These are phyloP conservation scores for Rafetus swinhoei DNA, from an alignment of 2,113 vertebrate species.

Conservation along the genomic window DNA sequence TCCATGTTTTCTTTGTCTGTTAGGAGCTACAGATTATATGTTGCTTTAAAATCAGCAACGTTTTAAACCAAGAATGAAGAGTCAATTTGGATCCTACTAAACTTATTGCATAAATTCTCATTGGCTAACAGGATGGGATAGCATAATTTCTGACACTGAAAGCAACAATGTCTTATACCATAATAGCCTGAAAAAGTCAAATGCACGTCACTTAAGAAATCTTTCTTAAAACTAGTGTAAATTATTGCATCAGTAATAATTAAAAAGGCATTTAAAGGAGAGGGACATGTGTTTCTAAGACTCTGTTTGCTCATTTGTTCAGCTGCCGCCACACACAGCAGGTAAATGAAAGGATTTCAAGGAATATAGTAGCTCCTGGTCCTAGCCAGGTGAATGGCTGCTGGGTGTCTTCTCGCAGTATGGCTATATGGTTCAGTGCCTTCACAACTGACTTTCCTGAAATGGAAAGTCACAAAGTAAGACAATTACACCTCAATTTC, in stretches of 20 bases:
- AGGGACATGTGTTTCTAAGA: neutral
- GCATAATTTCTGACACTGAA: neutral
- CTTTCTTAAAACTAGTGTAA: neutral
- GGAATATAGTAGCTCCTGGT: neutral
- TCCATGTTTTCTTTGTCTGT: neutral
- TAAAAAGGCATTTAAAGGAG: neutral
- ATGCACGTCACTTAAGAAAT: neutral
- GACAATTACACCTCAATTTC: neutral
- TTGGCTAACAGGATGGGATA: neutral
- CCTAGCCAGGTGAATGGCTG: too few relatives aligned
- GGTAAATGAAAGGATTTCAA: neutral
- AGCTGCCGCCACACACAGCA: neutral
- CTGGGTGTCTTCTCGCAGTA: too few relatives aligned
- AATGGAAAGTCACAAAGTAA: neutral
- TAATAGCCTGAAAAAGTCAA: neutral
- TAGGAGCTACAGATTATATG: neutral
- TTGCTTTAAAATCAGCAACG: neutral
- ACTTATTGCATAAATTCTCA: neutral
- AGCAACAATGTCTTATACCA: neutral
- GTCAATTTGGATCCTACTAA: neutral
- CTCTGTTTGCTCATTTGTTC: neutral
- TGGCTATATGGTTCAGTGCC: neutral
- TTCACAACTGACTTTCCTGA: neutral
- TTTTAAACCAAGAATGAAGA: neutral
- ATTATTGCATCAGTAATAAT: neutral